Evolutionary conservation across 2,113 vertebrate genomes (phyloP).

Genomic region (Ceyx margarethae): DNA sequence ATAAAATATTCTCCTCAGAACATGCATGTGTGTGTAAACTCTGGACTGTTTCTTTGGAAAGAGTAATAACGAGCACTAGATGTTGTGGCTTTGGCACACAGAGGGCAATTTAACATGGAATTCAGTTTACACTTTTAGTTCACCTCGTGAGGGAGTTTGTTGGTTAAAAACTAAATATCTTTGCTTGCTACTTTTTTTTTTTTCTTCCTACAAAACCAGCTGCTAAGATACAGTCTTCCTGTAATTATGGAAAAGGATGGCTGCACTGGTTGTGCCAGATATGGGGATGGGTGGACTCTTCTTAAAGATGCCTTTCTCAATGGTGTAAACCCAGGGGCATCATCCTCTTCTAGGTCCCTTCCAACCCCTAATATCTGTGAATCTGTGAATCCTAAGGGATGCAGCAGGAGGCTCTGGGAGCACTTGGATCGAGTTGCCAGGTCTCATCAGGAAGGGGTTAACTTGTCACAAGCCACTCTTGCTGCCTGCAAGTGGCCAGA

Average conservation of each 20-base stretch:
- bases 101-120: constrained; percentile 43
- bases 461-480: accelerated
- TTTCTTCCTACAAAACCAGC: neutral
- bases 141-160: constrained; percentile 21
- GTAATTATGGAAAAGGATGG: neutral
- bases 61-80: constrained; percentile 37
- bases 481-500: neutral
- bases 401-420: neutral
- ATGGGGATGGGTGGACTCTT: neutral
- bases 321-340: accelerated
- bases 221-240: neutral
- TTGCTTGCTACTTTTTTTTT: too few relatives aligned
- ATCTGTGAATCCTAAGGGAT: neutral
- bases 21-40: constrained; percentile 47
- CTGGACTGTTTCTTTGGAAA: constrained; percentile 54
- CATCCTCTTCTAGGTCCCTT: neutral
- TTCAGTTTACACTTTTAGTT: constrained; percentile 54
- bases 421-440: neutral
- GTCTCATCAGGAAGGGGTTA: neutral
- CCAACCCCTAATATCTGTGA: too few relatives aligned
- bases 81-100: constrained; percentile 62
- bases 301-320: neutral
- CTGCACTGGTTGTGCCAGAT: neutral
- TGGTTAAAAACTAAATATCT: constrained; percentile 17
- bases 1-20: constrained; percentile 54